Evolutionary conservation across 2,797 vertebrate species (phyloP).

Genomic region (Loris lydekkerianus): DNA sequence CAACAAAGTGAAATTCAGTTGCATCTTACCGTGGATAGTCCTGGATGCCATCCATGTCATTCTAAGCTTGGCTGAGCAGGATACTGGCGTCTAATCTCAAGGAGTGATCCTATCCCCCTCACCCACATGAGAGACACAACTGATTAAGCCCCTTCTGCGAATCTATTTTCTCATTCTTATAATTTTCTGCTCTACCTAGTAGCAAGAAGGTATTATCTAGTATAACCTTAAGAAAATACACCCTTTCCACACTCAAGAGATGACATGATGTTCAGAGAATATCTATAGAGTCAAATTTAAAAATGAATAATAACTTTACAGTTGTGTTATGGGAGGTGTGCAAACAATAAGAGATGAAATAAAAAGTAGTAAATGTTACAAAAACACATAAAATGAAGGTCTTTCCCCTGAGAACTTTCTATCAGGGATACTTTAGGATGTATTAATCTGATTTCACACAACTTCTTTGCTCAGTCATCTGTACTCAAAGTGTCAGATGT

Average conservation of each 20-base stretch:
- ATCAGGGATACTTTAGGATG: neutral
- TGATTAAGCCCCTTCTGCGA: neutral
- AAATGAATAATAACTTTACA: conserved; percentile 16
- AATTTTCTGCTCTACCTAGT: neutral
- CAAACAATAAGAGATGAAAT: neutral
- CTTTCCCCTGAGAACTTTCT: neutral
- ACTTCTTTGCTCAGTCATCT: neutral
- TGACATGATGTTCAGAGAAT: neutral
- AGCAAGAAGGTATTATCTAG: neutral
- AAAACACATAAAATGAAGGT: neutral
- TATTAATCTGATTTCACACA: conserved; percentile 26
- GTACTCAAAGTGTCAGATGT: neutral
- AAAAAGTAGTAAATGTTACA: neutral
- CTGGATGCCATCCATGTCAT: neutral
- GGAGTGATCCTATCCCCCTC: neutral
- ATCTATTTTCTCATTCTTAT: neutral
- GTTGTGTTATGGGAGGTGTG: neutral
- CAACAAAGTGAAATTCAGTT: neutral
- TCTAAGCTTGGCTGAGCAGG: neutral
- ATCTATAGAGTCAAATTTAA: neutral
- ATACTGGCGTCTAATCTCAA: neutral
- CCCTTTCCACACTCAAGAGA: neutral
- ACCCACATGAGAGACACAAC: neutral
- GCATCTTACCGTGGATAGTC: neutral
- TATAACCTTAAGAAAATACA: neutral